Base-by-base conservation (phyloP, 2,797 vertebrate species). In the Setipinna tenuifilis region DNA sequence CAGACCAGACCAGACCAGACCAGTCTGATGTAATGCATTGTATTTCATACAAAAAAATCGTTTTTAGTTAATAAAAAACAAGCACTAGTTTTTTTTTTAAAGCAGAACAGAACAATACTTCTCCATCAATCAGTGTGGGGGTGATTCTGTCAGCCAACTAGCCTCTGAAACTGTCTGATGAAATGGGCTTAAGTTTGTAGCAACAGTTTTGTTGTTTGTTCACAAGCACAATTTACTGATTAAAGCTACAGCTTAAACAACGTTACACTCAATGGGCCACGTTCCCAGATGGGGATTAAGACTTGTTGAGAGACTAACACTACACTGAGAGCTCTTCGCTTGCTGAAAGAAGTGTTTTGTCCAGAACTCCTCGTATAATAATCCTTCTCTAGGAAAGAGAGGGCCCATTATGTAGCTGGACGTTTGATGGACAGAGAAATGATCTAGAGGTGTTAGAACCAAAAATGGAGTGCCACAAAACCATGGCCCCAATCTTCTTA, bases 281-380 rank as follows among this genome's bases (percentile, higher is more conserved):
- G 31, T 78, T 78, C 71, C 71, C 71, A 78, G 71, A 41, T 78
- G 71, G 7, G 71, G 71, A 78, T 78, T 19, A 41, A 17, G 71
- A 41, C 71, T 78, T 41, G 35, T 41, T 17, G 68, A 35, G 28
- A 31, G 28, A 75, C 28, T 35, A 75, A 75, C n/a, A n/a, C n/a
- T n/a, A n/a, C n/a, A 71, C 35, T 16, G 65, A 71, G 31, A 35
- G 68, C 35, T 75, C 68, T 35, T 78, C 31, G 41, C 17, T 78
- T 31, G 44, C 17, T 78, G 65, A 31, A 21, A 44, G 6, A 21
- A 78, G 71, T 21, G 41, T 78, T 78, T 78, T 44, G 71, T 78
- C 17, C 71, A 31, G 65, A 71, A 31, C 28, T 25, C 14, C 25
- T 71, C 65, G 5, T 41, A 35, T 35, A 68, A 71, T 71, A 68